Base-by-base conservation (phyloP, 2,797 vertebrate genomes). In the Anolis apletophallus region DNA sequence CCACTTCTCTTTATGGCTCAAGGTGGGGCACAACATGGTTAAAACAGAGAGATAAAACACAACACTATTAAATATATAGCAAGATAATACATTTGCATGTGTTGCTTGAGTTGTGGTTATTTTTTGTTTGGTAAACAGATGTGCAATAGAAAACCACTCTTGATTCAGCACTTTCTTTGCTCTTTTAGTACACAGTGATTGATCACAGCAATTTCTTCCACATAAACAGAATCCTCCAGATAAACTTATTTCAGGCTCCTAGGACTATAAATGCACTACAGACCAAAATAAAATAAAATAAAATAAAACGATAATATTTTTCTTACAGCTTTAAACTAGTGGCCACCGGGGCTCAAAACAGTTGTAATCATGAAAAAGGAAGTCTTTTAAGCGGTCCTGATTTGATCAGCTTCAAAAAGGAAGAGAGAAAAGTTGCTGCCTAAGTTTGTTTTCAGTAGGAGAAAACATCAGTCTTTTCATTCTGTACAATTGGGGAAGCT, bases 151-250 rank as follows among this genome's bases (percentile, higher is more conserved):
- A 92, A 86, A 83, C 87, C 85, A 83, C 74, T 89, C 91, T 93
- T 11, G 29, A 90, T 90, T 92, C 91, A 92, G 92, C 54, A 0
- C 87, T 94, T 94, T 71, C 88, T 91, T 90, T 94, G 92, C 90
- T 91, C 91, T 80, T 81, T 90, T 87, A 34, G 83, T 67, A 9
- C 0, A 2, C 2, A 0, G 83, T 91, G 94, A 95, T 90, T 93
- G 94, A 93, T 94, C 94, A 88, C 32, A 93, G 89, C 94, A 95
- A 94, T 95, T 96, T 94, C 91, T 92, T 89, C 79, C 88, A 80
- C 81, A 88, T 91, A 91, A 93, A 90, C 78, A 93, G 93, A 93
- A 92, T 75, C 90, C 90, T 94, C 90, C 3, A 54, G 92, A 94
- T 92, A 93, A 95, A 89, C 85, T 91, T 54, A 69, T 87, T 91